phyloP scores from a whole-genome alignment of 2,797 vertebrate species.

The Spinibarbus caldwelli region DNA sequence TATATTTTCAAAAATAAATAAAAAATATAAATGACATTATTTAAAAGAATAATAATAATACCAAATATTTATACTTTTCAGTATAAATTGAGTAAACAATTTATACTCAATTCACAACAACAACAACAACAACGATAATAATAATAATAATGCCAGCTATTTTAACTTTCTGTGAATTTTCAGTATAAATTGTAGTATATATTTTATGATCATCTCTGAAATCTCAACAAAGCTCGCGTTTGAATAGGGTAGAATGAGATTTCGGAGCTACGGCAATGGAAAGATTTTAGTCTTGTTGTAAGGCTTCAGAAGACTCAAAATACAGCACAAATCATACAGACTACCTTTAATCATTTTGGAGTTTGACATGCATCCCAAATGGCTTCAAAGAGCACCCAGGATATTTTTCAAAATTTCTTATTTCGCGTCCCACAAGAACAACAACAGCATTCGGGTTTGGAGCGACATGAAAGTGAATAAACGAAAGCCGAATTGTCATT shows the following conservation, averaged over 20 bases:
- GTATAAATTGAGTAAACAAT: neutral
- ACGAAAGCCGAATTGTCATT: conserved; percentile 39
- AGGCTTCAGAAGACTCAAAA: conserved; percentile 1
- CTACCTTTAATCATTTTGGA: conserved; percentile 8
- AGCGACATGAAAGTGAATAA: conserved; percentile 28
- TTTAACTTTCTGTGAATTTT: too few species aligned
- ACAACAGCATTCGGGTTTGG: conserved; percentile 64
- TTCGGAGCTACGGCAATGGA: neutral
- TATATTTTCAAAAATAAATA: neutral
- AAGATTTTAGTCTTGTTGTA: neutral
- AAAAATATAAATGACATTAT: neutral
- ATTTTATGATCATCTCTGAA: too few species aligned
- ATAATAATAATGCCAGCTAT: too few species aligned
- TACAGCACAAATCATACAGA: neutral
- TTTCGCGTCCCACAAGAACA: conserved; percentile 69
- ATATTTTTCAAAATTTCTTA: neutral
- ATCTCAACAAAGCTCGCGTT: neutral
- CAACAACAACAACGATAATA: neutral
- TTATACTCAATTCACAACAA: neutral
- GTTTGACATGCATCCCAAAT: neutral
- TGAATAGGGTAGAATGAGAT: neutral
- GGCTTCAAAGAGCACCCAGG: neutral
- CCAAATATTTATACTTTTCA: neutral
- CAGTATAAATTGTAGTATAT: too few species aligned
- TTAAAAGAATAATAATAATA: neutral